These are phyloP conservation scores for Elegia similella DNA, from an alignment of 2,888 invertebrate species.

Conservation along the genomic window DNA sequence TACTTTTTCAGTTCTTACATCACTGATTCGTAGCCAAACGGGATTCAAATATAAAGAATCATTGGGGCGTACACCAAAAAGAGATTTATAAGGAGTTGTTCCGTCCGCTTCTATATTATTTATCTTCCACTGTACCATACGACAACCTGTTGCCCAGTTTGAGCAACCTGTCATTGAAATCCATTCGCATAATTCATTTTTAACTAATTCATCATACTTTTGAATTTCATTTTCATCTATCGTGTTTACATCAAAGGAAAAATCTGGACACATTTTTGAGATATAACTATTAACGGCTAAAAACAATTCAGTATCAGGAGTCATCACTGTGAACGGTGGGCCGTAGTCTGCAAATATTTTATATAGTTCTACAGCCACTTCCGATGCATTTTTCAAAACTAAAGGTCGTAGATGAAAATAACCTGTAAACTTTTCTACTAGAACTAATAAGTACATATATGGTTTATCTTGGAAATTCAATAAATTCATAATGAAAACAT, in stretches of 20 bases:
- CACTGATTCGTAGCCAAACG: not conserved
- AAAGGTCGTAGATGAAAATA: slow-evolving; percentile 23
- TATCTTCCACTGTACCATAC: slow-evolving; percentile 21
- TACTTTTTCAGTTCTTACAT: not conserved
- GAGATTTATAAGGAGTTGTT: not conserved
- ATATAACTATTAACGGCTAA: not conserved
- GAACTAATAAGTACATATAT: slow-evolving; percentile 18
- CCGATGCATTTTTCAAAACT: not conserved
- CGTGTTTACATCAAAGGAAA: not conserved
- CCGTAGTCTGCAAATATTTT: slow-evolving; percentile 25
- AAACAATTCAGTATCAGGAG: not conserved
- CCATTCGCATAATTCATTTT: slow-evolving; percentile 14
- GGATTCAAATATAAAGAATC: slow-evolving; percentile 2
- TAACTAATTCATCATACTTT: not conserved
- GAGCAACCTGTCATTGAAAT: not conserved
- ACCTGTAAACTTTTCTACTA: slow-evolving; percentile 17
- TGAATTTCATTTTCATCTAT: not conserved
- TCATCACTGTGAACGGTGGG: slow-evolving; percentile 16
- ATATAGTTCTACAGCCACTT: slow-evolving; percentile 20
- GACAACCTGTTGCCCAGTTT: slow-evolving; percentile 16
- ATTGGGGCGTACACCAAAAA: not conserved
- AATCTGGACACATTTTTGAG: not conserved
- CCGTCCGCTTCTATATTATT: slow-evolving; percentile 13
- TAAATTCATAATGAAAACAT: slow-evolving; percentile 11
- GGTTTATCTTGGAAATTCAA: not conserved